Evolutionary conservation across 2,797 vertebrate genomes (phyloP).

Genomic region (Mionectes olivaceus): DNA sequence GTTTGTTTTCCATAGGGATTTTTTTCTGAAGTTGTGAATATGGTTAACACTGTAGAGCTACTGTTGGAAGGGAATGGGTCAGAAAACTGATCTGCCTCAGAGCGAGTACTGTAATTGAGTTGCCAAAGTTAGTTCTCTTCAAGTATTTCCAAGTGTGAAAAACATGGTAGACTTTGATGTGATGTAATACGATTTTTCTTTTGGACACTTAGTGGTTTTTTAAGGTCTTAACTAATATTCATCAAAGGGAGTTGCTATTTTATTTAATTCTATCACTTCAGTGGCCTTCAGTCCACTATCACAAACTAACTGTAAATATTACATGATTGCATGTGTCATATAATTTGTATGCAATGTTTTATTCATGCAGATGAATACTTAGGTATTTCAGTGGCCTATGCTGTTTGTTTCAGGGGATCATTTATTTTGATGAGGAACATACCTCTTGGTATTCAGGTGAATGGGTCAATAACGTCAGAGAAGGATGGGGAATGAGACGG

Average conservation of each 20-base stretch:
- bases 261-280: background rate
- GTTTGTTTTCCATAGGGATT: background rate
- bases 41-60: background rate
- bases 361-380: background rate
- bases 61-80: background rate
- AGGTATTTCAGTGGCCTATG: background rate
- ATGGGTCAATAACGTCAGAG: slow-evolving; percentile 86
- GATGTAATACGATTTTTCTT: background rate
- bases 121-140: background rate
- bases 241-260: background rate
- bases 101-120: background rate
- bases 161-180: background rate
- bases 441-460: slow-evolving; percentile 92
- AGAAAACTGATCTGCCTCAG: background rate
- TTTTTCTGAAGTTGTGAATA: background rate
- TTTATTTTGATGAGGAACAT: slow-evolving; percentile 84
- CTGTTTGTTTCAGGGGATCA: slow-evolving; percentile 82
- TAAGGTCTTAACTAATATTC: background rate
- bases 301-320: background rate
- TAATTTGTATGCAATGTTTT: background rate
- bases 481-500: slow-evolving; percentile 89
- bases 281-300: background rate
- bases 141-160: background rate
- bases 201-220: background rate
- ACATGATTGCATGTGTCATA: accelerated